phyloP scores from a whole-genome alignment of 1,140 invertebrate genomes.

The Portunus trituberculatus region DNA sequence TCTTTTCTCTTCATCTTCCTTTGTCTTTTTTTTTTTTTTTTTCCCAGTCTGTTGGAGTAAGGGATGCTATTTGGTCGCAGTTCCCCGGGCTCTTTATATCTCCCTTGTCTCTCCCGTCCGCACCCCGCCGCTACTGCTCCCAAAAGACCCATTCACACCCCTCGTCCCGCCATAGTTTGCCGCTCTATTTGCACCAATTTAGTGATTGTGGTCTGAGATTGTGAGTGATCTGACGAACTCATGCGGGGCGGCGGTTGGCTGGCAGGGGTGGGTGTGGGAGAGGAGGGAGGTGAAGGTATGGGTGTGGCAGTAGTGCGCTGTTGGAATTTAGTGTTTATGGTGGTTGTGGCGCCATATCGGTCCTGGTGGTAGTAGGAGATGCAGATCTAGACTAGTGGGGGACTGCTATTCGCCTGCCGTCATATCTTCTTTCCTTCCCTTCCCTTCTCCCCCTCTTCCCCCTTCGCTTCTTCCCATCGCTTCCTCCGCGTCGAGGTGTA shows the following conservation, averaged over 20 bases:
- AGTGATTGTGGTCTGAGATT: constrained; percentile 60
- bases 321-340: not conserved
- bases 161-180: constrained; percentile 24
- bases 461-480: not conserved
- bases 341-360: not conserved
- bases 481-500: not conserved
- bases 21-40: not conserved
- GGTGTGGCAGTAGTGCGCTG: not conserved
- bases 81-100: not conserved
- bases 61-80: not conserved
- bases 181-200: constrained; percentile 56
- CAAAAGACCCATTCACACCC: not conserved
- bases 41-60: not conserved
- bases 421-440: not conserved
- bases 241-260: not conserved
- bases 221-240: constrained; percentile 29
- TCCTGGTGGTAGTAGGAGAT: not conserved
- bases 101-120: constrained; percentile 1
- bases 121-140: not conserved
- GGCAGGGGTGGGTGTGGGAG: not conserved
- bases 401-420: not conserved
- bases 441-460: not conserved
- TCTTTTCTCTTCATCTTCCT: not conserved
- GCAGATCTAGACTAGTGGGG: not conserved
- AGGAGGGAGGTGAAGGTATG: not conserved